Evolutionary conservation across 2,888 invertebrate species (phyloP), one percentile per base, ranked within the genome.

Genomic region (Drosophila anceps): DNA sequence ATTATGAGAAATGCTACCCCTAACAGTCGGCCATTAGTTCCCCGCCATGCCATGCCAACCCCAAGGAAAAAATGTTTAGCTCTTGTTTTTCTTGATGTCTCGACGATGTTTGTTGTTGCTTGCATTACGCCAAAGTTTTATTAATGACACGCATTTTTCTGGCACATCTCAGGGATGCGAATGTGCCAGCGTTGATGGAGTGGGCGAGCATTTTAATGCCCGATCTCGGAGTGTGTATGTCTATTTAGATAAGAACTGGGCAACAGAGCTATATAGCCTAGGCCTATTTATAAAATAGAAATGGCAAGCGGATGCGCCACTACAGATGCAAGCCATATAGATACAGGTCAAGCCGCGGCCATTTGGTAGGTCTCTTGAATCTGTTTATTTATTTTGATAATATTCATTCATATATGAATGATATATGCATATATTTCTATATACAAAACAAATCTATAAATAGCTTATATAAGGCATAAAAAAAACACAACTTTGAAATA

Each of bases 71-170:
- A 10, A 43, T 44, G 37, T 76, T 44, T 62, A 35, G 20, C 13
- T 44, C 62, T 60, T 35, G 51, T 70, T 63, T 63, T 59, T 51
- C 24, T 12, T 33, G 27, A 20, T 59, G 43, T 76, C 62, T 60
- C 53, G 27, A 27, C 46, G 53, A 24, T 29, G 61, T 43, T 61
- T 64, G 63, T 44, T 13, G 24, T 51, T 35, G 53, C 24, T 35
- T 77, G 79, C 79, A 78, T 55, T 75, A 29, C 73, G 77, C 62
- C 79, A 78, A 78, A 74, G 51, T 78, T 70, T 78, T 78, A 79
- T 78, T 78, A 79, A 78, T 81, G 81, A 67, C 73, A 83, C 81
- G 85, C 85, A 85, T 80, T 80, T 70, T 58, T 82, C 51, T 70
- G 54, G 46, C 80, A 68, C 57, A 69, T 66, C 65, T 66, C 62